phyloP scores from a whole-genome alignment of 1,140 invertebrate species.

The Cotesia typhae region DNA sequence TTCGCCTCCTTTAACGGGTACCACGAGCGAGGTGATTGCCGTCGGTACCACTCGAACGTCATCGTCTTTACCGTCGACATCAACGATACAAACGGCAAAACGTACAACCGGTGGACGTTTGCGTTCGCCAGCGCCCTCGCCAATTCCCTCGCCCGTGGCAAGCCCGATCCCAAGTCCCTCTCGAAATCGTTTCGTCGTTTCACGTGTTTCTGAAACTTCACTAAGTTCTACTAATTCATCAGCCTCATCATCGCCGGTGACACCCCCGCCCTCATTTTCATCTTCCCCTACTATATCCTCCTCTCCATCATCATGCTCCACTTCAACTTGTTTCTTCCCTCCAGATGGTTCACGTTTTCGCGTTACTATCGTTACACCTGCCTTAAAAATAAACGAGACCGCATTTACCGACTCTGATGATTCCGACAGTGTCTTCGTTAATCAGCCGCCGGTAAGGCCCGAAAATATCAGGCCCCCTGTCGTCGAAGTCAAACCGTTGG shows the following conservation, averaged over 20 bases:
- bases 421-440: slow-evolving; percentile 37
- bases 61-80: slow-evolving; percentile 37
- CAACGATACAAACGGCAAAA: slow-evolving; percentile 53
- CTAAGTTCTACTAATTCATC: slow-evolving; percentile 54
- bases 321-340: slow-evolving; percentile 44
- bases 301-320: neutral
- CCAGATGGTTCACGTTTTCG: slow-evolving; percentile 46
- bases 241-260: slow-evolving; percentile 48
- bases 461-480: too few species aligned
- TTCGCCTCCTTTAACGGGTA: slow-evolving; percentile 46
- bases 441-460: slow-evolving; percentile 9
- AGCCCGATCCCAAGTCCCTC: slow-evolving; percentile 71
- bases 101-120: slow-evolving; percentile 68
- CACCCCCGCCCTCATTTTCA: slow-evolving; percentile 46
- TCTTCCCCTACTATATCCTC: slow-evolving; percentile 31
- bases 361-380: slow-evolving; percentile 46
- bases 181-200: slow-evolving; percentile 70
- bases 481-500: too few species aligned
- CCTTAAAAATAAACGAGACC: slow-evolving; percentile 38
- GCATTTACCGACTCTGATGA: slow-evolving; percentile 47
- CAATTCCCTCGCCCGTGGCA: slow-evolving; percentile 74
- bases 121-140: slow-evolving; percentile 74
- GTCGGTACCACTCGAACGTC: slow-evolving; percentile 33
- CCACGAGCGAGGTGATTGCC: slow-evolving; percentile 6
- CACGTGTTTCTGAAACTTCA: slow-evolving; percentile 65